Evolutionary conservation across 92 coral and sea anemone genomes (phyloP), one percentile per base, ranked within the genome.

Genomic region (Diadumene lineata): DNA sequence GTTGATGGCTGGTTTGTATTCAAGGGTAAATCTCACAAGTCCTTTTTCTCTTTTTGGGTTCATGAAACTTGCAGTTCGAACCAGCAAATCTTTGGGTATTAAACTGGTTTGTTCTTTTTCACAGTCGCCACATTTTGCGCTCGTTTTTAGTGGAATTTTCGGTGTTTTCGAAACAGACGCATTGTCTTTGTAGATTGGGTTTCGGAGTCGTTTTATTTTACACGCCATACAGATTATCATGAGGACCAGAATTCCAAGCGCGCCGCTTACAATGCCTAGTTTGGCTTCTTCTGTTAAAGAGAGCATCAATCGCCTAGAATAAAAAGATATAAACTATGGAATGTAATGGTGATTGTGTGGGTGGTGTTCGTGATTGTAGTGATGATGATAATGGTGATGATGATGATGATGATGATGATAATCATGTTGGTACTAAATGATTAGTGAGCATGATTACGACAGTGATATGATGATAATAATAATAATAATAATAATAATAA

Each of bases 161-260:
- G 68, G 11, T 18, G 25, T 28, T 31, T 34, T 65, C 53, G 73
- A 50, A 56, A 60, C 33, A 22, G 73, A 48, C 1, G 89, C 64
- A 0, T 79, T 72, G 75, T 82, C 88, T 30, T 70, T 75, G 79
- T 88, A 85, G 1, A 65, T 60, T 8, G 91, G 46, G 85, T 79
- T 91, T 43, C 86, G 81, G 28, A 96, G 86, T 64, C 90, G 81
- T 66, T 84, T 80, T 19, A 96, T 85, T 69, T 96, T 96, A 58
- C 97, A 96, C 28, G 87, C 69, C 89, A 96, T 96, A 28, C 99
- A 96, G 31, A 88, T 82, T 31, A 92, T 89, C 99, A 96, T 96
- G 6, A 96, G 81, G 43, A 88, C 77, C 28, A 91, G 84, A 46
- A 91, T 79, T 1, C 81, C 97, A 10, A 88, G 81, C 13, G 93